Evolutionary conservation across 2,888 invertebrate genomes (phyloP), one percentile per base, ranked within the genome.

Genomic region (Sylvicola cinctus): DNA sequence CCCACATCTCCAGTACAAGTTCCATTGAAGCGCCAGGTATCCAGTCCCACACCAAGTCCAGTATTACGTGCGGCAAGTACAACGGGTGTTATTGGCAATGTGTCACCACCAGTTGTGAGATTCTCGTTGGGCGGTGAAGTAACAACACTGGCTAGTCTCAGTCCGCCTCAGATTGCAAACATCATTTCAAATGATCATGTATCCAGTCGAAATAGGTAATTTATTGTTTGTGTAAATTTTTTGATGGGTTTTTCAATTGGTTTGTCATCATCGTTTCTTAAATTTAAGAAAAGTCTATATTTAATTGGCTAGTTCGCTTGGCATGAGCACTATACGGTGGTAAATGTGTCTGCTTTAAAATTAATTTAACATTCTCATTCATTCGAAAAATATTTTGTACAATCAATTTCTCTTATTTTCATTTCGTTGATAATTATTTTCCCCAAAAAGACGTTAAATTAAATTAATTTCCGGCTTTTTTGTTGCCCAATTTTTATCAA

Each of bases 1-100:
- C 45, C 48, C 13, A 46, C 47, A 13, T 45, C 47, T 12, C 47
- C 45, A 4, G 43, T 45, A 16, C 43, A 47, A 36, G 37, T 39
- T 23, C 37, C 38, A 12, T 31, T 40, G 8, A 31, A 34, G 23
- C 35, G 39, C 16, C 40, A 41, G 28, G 37, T 39, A 28, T 42
- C 41, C 20, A 39, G 41, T 12, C 40, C 40, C 16, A 41, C 35
- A 15, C 36, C 39, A 20, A 36, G 34, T 12, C 33, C 32, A 8
- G n/a, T 36, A 5, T 25, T 16, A n/a, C 17, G 29, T 13, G 35
- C 34, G 10, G 33, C 40, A 29, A 36, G 32, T 27, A 31, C 36
- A 30, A 5, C n/a, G 28, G 14, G 28, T 8, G 14, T 13, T 11
- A 25, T 7, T n/a, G 28, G 14, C n/a, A 13, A n/a, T 28, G 28